Conservation (phyloP, 2,797 vertebrate species). For the Podarcis lilfordi region DNA sequence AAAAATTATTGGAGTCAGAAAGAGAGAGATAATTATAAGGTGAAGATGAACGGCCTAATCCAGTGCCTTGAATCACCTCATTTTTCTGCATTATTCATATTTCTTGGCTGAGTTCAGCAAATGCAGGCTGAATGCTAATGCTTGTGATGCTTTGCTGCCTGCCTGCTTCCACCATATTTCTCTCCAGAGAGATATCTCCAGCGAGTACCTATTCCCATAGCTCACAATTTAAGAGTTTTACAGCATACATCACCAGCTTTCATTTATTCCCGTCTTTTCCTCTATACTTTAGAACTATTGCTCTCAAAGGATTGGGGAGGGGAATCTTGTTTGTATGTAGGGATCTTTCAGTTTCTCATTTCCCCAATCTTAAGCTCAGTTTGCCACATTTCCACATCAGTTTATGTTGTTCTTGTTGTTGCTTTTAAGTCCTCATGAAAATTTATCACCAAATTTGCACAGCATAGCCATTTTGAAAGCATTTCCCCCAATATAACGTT, state of each 20-base stretch:
- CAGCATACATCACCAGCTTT: background rate
- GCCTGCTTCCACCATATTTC: conserved; percentile 19
- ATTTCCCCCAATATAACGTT: too few relatives aligned
- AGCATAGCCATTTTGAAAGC: too few relatives aligned
- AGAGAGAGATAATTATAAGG: conserved; percentile 59
- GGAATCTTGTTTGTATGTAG: background rate
- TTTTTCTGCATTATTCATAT: conserved; percentile 61
- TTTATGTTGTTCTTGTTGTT: too few relatives aligned
- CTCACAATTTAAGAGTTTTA: background rate
- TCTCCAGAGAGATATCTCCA: conserved; percentile 21
- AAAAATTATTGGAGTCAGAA: conserved; percentile 54
- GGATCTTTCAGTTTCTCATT: background rate
- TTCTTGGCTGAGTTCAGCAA: conserved; percentile 37
- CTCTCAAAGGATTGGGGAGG: background rate
- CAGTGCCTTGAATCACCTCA: conserved; percentile 6
- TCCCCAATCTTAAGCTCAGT: background rate
- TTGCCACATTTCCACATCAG: too few relatives aligned
- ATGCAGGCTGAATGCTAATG: conserved; percentile 35
- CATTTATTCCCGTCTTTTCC: conserved; percentile 13
- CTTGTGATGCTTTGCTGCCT: conserved; percentile 13
- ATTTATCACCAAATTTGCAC: too few relatives aligned
- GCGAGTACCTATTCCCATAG: background rate
- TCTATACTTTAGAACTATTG: conserved; percentile 12
- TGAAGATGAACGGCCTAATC: conserved; percentile 62
- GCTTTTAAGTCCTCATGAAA: too few relatives aligned